These are phyloP conservation scores for Xestia rhomboidea DNA, from an alignment of 2,888 invertebrate species.

Conservation along the genomic window DNA sequence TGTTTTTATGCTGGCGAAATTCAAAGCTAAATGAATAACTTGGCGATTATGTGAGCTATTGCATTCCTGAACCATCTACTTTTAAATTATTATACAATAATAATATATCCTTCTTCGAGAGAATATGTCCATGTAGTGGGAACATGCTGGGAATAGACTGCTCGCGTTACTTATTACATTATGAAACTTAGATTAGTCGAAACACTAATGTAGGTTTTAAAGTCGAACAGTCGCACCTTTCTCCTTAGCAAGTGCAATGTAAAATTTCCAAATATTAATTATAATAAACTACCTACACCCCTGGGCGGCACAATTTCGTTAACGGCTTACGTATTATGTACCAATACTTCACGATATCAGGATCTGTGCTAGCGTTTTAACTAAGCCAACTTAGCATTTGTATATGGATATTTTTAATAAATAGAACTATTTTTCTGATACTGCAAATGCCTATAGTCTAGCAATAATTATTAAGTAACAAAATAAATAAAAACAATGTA, in stretches of 20 bases:
- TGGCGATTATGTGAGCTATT: not conserved
- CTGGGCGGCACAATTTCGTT: not conserved
- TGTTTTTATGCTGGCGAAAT: not conserved
- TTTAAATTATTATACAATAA: not conserved
- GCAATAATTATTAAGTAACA: not conserved
- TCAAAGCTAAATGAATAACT: not conserved
- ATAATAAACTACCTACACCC: not conserved
- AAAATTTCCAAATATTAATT: not conserved
- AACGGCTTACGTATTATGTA: not conserved
- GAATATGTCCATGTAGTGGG: not conserved
- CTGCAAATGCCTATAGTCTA: not conserved
- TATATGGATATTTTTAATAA: not conserved
- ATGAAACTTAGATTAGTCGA: not conserved
- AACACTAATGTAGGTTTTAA: conserved; percentile 4
- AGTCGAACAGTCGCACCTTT: not conserved
- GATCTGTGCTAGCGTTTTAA: conserved; percentile 1
- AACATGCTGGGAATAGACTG: not conserved
- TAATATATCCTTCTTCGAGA: not conserved
- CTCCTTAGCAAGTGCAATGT: not conserved
- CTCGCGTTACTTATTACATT: no score
- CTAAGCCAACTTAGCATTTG: not conserved
- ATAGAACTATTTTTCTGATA: not conserved
- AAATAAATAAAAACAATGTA: not conserved
- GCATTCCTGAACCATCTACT: not conserved
- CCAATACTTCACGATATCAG: not conserved